phyloP scores from a whole-genome alignment of 2,797 vertebrate species.

The Odontamblyopus rebecca region DNA sequence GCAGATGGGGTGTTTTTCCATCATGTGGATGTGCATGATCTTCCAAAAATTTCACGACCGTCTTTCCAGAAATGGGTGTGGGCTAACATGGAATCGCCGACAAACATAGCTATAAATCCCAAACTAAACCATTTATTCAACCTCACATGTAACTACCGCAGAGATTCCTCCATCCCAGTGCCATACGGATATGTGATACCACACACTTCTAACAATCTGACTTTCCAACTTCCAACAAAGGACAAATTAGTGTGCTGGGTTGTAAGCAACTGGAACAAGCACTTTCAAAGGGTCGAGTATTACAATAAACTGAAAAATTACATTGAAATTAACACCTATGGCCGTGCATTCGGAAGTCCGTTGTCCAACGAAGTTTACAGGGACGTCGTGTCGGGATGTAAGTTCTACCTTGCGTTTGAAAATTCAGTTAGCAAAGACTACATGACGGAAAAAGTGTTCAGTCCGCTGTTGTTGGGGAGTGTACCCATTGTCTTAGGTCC shows the following conservation, averaged over 20 bases:
- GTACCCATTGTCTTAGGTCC: slow-evolving; percentile 44
- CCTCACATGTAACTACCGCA: slow-evolving; percentile 44
- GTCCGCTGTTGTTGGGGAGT: neutral
- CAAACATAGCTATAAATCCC: fast-evolving
- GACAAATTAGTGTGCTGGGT: slow-evolving; percentile 42
- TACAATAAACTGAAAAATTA: slow-evolving; percentile 34
- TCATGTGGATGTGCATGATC: slow-evolving; percentile 28
- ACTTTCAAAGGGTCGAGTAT: slow-evolving; percentile 3
- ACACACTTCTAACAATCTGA: neutral
- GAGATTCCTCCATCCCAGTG: slow-evolving; percentile 35
- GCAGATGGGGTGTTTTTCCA: slow-evolving; percentile 50
- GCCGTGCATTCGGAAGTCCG: neutral
- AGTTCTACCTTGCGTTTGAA: slow-evolving; percentile 46
- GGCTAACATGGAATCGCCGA: slow-evolving; percentile 54
- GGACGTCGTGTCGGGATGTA: slow-evolving; percentile 19
- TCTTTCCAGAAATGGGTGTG: slow-evolving; percentile 58
- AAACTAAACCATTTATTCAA: slow-evolving; percentile 30
- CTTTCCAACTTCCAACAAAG: slow-evolving; percentile 32
- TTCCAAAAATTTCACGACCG: slow-evolving; percentile 27
- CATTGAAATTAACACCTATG: slow-evolving; percentile 14
- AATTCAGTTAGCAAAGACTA: slow-evolving; percentile 40
- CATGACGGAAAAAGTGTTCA: slow-evolving; percentile 45
- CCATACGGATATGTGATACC: slow-evolving; percentile 30
- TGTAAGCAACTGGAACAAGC: slow-evolving; percentile 10
- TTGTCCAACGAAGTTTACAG: fast-evolving